These are phyloP conservation scores for Manacus vitellinus DNA, from an alignment of 2,113 vertebrate species.

Conservation along the genomic window DNA sequence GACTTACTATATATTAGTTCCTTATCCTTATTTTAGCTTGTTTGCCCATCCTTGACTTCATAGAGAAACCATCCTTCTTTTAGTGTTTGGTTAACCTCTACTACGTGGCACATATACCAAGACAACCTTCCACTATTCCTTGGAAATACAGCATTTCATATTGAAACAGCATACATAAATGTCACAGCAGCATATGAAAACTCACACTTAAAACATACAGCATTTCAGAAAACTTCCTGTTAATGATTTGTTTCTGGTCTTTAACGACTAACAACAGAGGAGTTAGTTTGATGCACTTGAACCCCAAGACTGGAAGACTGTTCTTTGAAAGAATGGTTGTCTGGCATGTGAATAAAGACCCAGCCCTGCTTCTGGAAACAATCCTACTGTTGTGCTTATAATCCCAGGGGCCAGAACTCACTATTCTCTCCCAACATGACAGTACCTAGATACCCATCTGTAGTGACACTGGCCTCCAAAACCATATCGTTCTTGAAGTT, in stretches of 20 bases:
- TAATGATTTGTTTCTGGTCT: not conserved
- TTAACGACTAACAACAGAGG: not conserved
- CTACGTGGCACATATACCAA: fast-evolving
- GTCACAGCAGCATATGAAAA: not conserved
- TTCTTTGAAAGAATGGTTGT: not conserved
- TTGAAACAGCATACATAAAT: not conserved
- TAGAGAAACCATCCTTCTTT: not conserved
- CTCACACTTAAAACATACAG: not conserved
- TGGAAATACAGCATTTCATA: not conserved
- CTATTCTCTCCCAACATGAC: not conserved
- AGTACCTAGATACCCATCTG: not conserved
- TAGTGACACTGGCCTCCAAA: not conserved
- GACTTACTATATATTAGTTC: not conserved
- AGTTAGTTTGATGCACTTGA: not conserved
- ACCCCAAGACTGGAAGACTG: not conserved
- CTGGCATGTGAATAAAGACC: not conserved
- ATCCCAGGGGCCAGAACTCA: not conserved
- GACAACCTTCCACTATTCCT: not conserved
- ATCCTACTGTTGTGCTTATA: not conserved
- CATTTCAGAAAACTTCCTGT: not conserved
- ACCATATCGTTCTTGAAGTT: fast-evolving
- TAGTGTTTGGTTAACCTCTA: not conserved
- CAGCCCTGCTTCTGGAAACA: not conserved
- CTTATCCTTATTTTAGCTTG: not conserved
- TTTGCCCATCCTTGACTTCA: not conserved